Percentiles rank a stretch among this genome's conserved stretches.
Conservation (phyloP, 2,888 invertebrate species). For the Dryococelus australis region DNA sequence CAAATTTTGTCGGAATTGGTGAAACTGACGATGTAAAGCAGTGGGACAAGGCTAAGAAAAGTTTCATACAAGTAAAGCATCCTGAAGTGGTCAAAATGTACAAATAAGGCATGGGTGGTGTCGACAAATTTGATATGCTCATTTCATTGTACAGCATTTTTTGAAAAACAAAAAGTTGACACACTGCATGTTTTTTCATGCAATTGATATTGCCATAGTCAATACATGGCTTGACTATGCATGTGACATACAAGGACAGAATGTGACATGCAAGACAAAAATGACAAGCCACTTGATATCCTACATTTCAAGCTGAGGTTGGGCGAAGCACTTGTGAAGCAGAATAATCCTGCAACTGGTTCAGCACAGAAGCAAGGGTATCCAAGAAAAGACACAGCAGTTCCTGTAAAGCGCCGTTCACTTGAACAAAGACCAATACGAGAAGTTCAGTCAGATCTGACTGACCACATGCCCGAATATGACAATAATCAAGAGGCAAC, state of each 20-base stretch:
- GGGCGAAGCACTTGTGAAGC: constrained; percentile 27
- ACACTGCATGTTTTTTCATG: constrained; percentile 43
- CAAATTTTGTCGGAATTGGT: not conserved
- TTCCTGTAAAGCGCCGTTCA: not conserved
- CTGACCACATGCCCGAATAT: constrained; percentile 45
- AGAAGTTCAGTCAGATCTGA: constrained; percentile 43
- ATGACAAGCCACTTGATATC: constrained; percentile 26
- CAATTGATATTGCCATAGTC: constrained; percentile 47
- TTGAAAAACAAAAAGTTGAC: constrained; percentile 46
- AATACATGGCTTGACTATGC: constrained; percentile 49
- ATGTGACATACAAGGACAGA: too few relatives aligned
- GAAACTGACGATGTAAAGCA: constrained; percentile 35
- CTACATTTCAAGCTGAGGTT: constrained; percentile 32
- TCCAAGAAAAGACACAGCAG: too few relatives aligned
- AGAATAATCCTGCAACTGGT: not conserved
- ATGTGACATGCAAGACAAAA: not conserved
- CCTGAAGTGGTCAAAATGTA: constrained; percentile 49
- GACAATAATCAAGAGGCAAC: constrained; percentile 43
- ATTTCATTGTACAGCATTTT: constrained; percentile 44
- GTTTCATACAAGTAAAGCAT: constrained; percentile 46
- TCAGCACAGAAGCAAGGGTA: not conserved
- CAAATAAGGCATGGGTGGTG: constrained; percentile 52
- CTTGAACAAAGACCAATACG: constrained; percentile 40
- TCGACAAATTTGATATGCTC: constrained; percentile 46
- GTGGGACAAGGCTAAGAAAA: constrained; percentile 41